A percentile compares a stretch with the other conserved stretches of the same genome.
Evolutionary conservation across 2,888 invertebrate genomes (phyloP).

Genomic region (Latrodectus hesperus): DNA sequence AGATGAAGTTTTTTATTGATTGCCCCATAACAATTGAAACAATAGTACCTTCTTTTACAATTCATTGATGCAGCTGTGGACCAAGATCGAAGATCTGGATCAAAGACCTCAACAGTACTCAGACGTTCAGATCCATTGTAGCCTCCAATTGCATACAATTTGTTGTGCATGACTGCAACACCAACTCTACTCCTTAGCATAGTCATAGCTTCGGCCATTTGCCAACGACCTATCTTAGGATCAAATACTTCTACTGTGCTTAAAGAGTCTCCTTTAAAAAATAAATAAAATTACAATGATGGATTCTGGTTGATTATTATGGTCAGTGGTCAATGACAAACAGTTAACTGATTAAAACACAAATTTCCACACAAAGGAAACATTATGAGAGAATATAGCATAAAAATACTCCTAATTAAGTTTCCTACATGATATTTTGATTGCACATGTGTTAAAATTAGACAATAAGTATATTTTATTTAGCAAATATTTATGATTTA

Average conservation of each 20-base stretch:
- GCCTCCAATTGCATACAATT: conserved; percentile 82
- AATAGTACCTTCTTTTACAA: conserved; percentile 82
- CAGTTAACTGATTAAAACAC: too few relatives aligned
- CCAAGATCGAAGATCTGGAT: conserved; percentile 84
- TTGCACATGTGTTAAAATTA: too few relatives aligned
- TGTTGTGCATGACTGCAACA: conserved; percentile 86
- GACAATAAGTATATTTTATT: too few relatives aligned
- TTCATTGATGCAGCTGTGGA: conserved; percentile 86
- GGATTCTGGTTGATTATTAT: too few relatives aligned
- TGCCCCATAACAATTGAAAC: neutral
- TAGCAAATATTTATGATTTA: too few relatives aligned
- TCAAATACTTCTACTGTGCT: conserved; percentile 90
- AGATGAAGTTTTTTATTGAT: neutral
- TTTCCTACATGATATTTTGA: too few relatives aligned
- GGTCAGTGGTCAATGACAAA: too few relatives aligned
- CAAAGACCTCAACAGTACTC: conserved; percentile 88
- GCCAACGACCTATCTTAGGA: conserved; percentile 83
- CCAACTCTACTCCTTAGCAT: conserved; percentile 88
- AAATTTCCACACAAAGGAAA: too few relatives aligned
- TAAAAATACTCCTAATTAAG: too few relatives aligned
- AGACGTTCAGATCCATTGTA: conserved; percentile 89
- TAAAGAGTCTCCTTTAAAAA: conserved; percentile 81
- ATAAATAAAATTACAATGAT: conserved; percentile 4
- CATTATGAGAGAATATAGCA: too few relatives aligned
- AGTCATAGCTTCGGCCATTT: conserved; percentile 86